A percentile compares a stretch with the other conserved stretches of the same genome.
phyloP scores from a whole-genome alignment of 2,797 vertebrate species.

The Urosaurus nigricauda region DNA sequence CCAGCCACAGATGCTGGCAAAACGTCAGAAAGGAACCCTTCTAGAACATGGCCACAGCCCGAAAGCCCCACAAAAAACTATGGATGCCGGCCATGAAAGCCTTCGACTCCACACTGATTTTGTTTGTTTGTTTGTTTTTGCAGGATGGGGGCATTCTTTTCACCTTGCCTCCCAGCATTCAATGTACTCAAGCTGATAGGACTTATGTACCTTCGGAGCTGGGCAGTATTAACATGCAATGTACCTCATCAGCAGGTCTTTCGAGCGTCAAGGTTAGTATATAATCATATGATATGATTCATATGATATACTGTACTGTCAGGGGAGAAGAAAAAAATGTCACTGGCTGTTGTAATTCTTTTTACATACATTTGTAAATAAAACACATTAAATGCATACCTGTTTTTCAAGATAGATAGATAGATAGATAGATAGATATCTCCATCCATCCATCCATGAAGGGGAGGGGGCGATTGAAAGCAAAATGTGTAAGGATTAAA shows the following conservation, averaged over 20 bases:
- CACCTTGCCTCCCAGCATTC: conserved; percentile 95
- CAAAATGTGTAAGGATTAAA: too few species aligned
- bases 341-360: background rate
- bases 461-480: too few species aligned
- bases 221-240: conserved; percentile 97
- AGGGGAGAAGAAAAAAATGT: background rate
- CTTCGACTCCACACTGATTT: too few species aligned
- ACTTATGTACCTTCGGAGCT: conserved; percentile 97
- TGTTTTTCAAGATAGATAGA: too few species aligned
- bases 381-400: too few species aligned
- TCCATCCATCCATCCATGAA: too few species aligned
- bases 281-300: background rate
- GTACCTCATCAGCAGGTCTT: conserved; percentile 98
- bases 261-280: conserved; percentile 91
- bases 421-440: too few species aligned
- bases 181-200: conserved; percentile 96
- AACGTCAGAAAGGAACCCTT: too few species aligned
- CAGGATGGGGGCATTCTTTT: conserved; percentile 99
- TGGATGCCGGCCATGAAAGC: too few species aligned
- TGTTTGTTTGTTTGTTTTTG: conserved; percentile 26
- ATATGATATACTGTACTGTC: background rate
- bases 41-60: too few species aligned
- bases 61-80: too few species aligned
- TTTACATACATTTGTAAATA: background rate
- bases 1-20: too few species aligned